Conservation (phyloP, 2,113 vertebrate genomes). For the Tyto alba region DNA sequence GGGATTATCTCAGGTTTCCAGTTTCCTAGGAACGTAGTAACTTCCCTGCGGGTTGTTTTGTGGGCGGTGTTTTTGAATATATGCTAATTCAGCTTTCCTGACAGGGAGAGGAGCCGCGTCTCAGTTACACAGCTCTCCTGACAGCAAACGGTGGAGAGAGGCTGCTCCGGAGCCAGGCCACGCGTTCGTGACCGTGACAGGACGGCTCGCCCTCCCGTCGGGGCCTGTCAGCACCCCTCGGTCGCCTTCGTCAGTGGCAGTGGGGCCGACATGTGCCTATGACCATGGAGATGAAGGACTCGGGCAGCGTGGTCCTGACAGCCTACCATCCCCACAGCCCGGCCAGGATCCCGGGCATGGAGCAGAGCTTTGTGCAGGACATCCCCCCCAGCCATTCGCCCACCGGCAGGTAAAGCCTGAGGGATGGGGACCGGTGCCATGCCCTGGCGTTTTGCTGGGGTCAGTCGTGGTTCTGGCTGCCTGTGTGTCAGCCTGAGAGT, state of each 20-base stretch:
- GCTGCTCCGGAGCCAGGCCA: background rate
- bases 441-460: fast-evolving
- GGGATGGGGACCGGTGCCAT: background rate
- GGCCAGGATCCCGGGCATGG: constrained; percentile 62
- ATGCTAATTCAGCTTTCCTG: constrained; percentile 54
- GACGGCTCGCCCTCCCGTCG: background rate
- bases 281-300: constrained; percentile 84
- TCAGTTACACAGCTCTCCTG: background rate
- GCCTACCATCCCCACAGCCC: constrained; percentile 84
- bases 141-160: background rate
- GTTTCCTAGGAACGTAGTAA: constrained; percentile 51
- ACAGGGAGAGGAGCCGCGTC: constrained; percentile 31
- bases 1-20: constrained; percentile 29
- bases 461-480: fast-evolving
- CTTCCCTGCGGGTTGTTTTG: background rate
- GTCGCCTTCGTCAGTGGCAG: background rate
- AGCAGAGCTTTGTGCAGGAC: constrained; percentile 70
- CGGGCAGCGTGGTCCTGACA: constrained; percentile 84
- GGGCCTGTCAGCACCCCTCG: background rate
- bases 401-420: constrained; percentile 68
- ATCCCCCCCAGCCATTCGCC: constrained; percentile 59
- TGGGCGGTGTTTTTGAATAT: constrained; percentile 66
- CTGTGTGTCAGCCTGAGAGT: fast-evolving
- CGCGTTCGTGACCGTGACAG: background rate
- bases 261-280: constrained; percentile 46